A percentile compares a stretch with the other conserved stretches of the same genome.
phyloP scores from a whole-genome alignment of 2,113 vertebrate species.

The Formicarius rufipectus region DNA sequence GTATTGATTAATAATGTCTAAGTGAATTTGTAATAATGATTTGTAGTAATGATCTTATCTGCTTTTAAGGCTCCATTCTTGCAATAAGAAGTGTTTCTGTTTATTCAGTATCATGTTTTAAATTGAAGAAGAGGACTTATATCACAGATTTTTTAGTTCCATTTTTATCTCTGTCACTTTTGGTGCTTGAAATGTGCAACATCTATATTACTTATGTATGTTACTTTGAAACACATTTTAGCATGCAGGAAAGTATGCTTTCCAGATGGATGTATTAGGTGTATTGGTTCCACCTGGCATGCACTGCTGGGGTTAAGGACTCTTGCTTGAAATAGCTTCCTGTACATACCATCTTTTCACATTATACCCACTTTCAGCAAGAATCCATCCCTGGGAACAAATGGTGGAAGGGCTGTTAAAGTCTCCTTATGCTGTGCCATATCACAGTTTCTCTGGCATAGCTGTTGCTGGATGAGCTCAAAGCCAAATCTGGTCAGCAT shows the following conservation, averaged over 20 bases:
- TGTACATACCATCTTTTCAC: neutral
- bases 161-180: neutral
- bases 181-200: neutral
- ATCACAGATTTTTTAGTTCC: neutral
- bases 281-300: neutral
- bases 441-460: neutral
- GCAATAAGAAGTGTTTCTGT: neutral
- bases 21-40: neutral
- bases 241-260: neutral
- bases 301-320: neutral
- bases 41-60: neutral
- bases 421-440: neutral
- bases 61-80: neutral
- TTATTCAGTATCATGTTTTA: conserved; percentile 10
- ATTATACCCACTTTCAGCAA: neutral
- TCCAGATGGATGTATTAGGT: neutral
- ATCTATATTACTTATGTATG: neutral
- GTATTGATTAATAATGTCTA: neutral
- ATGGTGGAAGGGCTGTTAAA: neutral
- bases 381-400: neutral
- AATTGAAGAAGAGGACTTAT: neutral
- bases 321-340: neutral
- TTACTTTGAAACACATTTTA: neutral
- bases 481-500: neutral
- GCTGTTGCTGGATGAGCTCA: neutral